These are phyloP conservation scores for Cladopsammia gracilis DNA, from an alignment of 64 coral and sea anemone genomes.

Conservation along the genomic window DNA sequence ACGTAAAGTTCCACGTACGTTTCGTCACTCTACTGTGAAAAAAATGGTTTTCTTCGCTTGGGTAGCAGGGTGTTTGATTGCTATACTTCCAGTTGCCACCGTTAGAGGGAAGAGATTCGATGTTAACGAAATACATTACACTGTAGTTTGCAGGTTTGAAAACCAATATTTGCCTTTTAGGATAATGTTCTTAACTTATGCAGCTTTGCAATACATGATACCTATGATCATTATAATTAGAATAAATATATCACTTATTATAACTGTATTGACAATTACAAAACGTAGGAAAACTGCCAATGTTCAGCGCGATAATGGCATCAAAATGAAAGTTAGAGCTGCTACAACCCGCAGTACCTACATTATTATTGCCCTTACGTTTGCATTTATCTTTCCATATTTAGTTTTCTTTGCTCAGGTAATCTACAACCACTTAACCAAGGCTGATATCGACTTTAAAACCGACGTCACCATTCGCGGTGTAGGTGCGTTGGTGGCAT, in stretches of 20 bases:
- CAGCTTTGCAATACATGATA: not conserved
- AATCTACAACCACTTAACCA: not conserved
- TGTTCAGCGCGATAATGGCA: not conserved
- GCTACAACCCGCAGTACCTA: not conserved
- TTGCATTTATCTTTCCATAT: not conserved
- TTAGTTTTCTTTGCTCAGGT: not conserved
- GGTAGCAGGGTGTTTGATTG: not conserved
- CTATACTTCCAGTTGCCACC: not conserved
- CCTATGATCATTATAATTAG: conserved; percentile 1
- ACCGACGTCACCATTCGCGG: not conserved
- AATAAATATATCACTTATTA: not conserved
- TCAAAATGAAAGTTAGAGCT: not conserved
- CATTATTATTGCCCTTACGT: not conserved
- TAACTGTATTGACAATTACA: not conserved
- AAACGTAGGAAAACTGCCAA: not conserved
- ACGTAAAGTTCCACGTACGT: not conserved
- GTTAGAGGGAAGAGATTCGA: not conserved
- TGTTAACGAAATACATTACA: conserved; percentile 3
- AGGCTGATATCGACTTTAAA: not conserved
- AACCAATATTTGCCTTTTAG: not conserved
- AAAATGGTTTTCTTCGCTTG: not conserved
- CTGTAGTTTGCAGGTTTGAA: not conserved
- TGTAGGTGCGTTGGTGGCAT: not conserved
- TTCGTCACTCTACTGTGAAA: not conserved
- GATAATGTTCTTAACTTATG: not conserved